These are phyloP conservation scores for Idaea straminata DNA, from an alignment of 2,888 invertebrate genomes.

Conservation along the genomic window DNA sequence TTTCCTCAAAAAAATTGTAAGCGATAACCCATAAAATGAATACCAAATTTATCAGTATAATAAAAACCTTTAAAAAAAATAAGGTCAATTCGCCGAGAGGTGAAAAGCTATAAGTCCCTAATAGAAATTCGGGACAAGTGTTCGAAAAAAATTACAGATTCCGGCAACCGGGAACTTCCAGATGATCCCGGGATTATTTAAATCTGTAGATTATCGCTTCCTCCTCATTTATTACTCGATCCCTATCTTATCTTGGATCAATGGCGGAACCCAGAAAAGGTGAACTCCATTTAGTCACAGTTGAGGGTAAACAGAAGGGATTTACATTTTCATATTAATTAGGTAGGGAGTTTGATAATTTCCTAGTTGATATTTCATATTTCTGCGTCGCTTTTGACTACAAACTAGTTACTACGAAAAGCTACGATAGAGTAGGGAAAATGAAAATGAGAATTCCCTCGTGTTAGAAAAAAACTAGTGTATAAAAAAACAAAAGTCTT, in stretches of 20 bases:
- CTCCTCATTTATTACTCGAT: conserved; percentile 44
- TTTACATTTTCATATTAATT: conserved; percentile 5
- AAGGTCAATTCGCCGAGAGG: background rate
- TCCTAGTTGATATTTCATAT: background rate
- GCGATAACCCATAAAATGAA: background rate
- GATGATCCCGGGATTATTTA: conserved; percentile 43
- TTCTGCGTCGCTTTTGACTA: too few relatives aligned
- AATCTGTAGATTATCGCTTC: conserved; percentile 45
- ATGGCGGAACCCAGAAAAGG: conserved; percentile 38
- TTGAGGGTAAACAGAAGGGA: background rate
- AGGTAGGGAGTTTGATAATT: background rate
- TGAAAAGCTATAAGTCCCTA: conserved; percentile 6
- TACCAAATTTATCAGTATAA: background rate
- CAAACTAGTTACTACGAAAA: too few relatives aligned
- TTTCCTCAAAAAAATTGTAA: background rate
- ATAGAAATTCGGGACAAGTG: conserved; percentile 38
- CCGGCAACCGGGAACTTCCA: conserved; percentile 31
- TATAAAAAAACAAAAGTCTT: too few relatives aligned
- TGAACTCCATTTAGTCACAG: conserved; percentile 29
- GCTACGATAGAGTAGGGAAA: too few relatives aligned
- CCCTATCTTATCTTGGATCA: conserved; percentile 46
- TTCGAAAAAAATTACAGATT: conserved; percentile 38
- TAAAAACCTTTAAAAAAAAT: background rate
- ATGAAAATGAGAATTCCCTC: too few relatives aligned
- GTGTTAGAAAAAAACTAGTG: too few relatives aligned